A percentile compares a stretch with the other conserved stretches of the same genome.
These are phyloP conservation scores for Camponotus pennsylvanicus DNA, from an alignment of 1,140 invertebrate genomes.

Conservation along the genomic window DNA sequence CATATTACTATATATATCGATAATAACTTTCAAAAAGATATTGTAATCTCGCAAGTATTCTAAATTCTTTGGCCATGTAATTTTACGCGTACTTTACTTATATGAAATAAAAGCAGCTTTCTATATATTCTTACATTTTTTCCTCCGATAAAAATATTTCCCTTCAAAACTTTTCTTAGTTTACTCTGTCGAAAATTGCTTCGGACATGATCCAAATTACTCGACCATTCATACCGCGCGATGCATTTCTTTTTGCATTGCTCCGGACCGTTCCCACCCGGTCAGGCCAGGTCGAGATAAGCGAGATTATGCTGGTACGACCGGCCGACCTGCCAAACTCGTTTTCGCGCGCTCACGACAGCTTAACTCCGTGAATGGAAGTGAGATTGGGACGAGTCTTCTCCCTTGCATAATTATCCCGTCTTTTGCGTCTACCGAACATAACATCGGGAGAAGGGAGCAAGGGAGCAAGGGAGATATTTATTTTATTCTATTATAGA, in stretches of 20 bases:
- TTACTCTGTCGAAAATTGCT: neutral
- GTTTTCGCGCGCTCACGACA: conserved; percentile 74
- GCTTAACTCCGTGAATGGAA: conserved; percentile 71
- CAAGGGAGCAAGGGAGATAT: neutral
- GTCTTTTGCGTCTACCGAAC: conserved; percentile 6
- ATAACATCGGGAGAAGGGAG: neutral
- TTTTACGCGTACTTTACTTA: conserved; percentile 7
- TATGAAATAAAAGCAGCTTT: neutral
- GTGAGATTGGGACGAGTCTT: conserved; percentile 64
- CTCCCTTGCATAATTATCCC: conserved; percentile 66
- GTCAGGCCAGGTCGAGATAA: conserved; percentile 59
- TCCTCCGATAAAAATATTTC: neutral
- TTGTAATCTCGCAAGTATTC: neutral
- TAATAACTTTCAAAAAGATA: conserved; percentile 17
- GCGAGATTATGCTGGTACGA: conserved; percentile 59
- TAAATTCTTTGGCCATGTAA: neutral
- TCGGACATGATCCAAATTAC: neutral
- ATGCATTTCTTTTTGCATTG: conserved; percentile 53
- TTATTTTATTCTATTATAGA: neutral
- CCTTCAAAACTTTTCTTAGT: neutral
- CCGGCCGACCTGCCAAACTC: conserved; percentile 80
- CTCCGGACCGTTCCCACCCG: conserved; percentile 64
- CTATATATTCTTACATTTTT: neutral
- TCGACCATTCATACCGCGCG: conserved; percentile 49
- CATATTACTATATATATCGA: neutral